Evolutionary conservation across 2,888 invertebrate genomes (phyloP).

Genomic region (Alloscopus bannaensis): DNA sequence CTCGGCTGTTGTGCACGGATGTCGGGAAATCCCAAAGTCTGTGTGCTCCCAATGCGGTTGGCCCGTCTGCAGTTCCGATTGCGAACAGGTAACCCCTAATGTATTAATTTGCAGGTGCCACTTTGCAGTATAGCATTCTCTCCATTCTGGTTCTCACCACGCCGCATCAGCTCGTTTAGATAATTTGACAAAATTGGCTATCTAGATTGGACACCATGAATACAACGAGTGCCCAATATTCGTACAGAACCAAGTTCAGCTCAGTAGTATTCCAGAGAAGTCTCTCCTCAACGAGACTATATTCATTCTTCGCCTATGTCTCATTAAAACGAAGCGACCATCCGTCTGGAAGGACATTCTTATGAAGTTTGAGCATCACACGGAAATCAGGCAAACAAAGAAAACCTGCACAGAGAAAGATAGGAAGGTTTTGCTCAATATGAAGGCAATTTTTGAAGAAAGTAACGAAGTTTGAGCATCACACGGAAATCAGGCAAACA

Average conservation of each 20-base stretch:
- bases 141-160: background rate
- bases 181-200: no score
- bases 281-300: conserved; percentile 65
- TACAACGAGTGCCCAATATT: conserved; percentile 67
- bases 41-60: conserved; percentile 58
- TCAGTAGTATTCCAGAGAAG: conserved; percentile 37
- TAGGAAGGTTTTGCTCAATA: conserved; percentile 61
- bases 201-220: conserved; percentile 65
- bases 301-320: conserved; percentile 60
- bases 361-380: conserved; percentile 68
- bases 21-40: conserved; percentile 31
- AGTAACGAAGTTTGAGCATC: conserved; percentile 65
- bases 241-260: conserved; percentile 29
- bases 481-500: conserved; percentile 55
- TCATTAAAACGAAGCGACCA: conserved; percentile 57
- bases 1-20: conserved; percentile 66
- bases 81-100: conserved; percentile 62
- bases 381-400: conserved; percentile 56
- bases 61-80: conserved; percentile 59
- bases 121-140: background rate
- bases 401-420: conserved; percentile 64
- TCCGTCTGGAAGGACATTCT: conserved; percentile 54
- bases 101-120: no score
- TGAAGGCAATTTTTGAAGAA: conserved; percentile 39
- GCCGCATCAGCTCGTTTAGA: no score